A percentile compares a stretch with the other conserved stretches of the same genome.
phyloP scores from a whole-genome alignment of 2,113 vertebrate species.

The Sialia sialis region DNA sequence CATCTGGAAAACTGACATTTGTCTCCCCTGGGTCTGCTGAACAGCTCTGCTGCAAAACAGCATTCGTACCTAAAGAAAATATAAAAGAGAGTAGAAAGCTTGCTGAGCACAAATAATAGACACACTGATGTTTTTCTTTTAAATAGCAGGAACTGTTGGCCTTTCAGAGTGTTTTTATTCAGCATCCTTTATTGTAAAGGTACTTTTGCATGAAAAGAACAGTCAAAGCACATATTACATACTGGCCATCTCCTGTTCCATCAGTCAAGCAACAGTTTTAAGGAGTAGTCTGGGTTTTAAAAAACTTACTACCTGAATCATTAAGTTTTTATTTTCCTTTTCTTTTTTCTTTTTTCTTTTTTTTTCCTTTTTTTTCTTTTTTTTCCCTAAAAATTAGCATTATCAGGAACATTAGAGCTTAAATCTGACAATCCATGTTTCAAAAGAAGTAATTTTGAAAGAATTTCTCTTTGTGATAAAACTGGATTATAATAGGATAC shows the following conservation, averaged over 20 bases:
- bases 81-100: slow-evolving; percentile 21
- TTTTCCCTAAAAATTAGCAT: not conserved
- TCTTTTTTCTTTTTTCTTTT: not conserved
- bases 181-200: not conserved
- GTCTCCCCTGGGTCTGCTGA: slow-evolving; percentile 35
- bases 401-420: not conserved
- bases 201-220: not conserved
- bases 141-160: not conserved
- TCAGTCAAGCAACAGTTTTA: not conserved
- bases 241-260: not conserved
- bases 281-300: not conserved
- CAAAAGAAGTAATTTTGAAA: not conserved
- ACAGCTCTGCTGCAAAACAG: not conserved
- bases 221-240: not conserved
- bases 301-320: not conserved
- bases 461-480: not conserved
- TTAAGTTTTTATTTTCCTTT: no score
- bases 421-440: not conserved
- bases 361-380: no score
- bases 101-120: slow-evolving; percentile 38
- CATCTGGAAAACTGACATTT: slow-evolving; percentile 55
- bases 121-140: not conserved
- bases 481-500: not conserved
- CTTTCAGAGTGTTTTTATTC: slow-evolving; percentile 7
- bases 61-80: slow-evolving; percentile 19